Evolutionary conservation across 2,113 vertebrate genomes (phyloP).

Genomic region (Laticauda laticaudata): DNA sequence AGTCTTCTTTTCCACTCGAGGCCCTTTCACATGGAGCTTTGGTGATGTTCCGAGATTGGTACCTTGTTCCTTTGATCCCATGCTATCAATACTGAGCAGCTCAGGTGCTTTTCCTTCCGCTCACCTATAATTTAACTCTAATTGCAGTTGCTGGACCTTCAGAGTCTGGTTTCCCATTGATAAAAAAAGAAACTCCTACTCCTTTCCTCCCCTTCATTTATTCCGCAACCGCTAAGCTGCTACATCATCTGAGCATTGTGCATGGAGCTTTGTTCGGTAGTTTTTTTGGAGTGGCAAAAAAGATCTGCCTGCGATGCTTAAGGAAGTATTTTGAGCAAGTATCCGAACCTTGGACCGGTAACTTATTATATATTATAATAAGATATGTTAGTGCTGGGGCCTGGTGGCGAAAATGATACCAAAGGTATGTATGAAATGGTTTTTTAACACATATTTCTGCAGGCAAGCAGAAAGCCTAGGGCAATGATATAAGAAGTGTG

Average conservation of each 20-base stretch:
- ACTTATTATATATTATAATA: neutral
- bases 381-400: neutral
- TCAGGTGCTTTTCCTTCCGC: neutral
- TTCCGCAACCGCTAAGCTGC: neutral
- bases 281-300: neutral
- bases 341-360: neutral
- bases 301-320: neutral
- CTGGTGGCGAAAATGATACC: neutral
- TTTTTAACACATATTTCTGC: neutral
- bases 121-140: neutral
- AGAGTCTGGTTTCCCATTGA: neutral
- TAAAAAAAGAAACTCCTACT: neutral
- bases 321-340: neutral
- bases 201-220: neutral
- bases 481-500: neutral
- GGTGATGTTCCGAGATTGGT: neutral
- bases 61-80: neutral
- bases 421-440: neutral
- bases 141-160: neutral
- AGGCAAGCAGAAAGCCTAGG: neutral
- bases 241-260: neutral
- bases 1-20: neutral
- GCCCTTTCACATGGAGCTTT: neutral
- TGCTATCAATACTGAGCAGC: neutral
- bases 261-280: neutral